Base-by-base conservation (phyloP, 2,113 vertebrate species). In the Psammodynastes pulverulentus region DNA sequence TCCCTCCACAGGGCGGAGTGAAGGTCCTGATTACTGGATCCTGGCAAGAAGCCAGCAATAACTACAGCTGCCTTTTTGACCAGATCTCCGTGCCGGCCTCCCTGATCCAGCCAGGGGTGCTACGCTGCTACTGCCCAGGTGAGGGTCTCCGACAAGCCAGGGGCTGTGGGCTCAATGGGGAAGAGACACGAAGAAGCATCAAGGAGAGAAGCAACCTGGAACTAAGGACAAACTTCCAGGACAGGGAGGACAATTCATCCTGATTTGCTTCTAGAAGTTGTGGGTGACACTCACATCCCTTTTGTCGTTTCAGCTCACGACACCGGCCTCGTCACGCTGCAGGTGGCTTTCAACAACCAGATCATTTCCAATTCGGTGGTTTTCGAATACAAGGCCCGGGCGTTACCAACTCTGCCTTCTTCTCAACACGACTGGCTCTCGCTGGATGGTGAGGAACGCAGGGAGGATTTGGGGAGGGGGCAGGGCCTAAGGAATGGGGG, bases 381-480 rank as follows among this genome's bases (percentile, higher is more conserved):
- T 94, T 99, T 99, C 96, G 99, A 99, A 97, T 99, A 99, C 96
- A 99, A 99, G 97, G 99, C 99, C 58, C 98, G 99, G 90, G 99
- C 99, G 85, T 97, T 99, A 95, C 99, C 99, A 89, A 98, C 98
- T 34, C 98, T 99, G 96, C 99, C 99, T 89, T 99, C 99, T 91
- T 99, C 99, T 51, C 99, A 99, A 97, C 99, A 99, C 89, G 99
- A 99, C 98, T 99, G 99, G 99, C 98, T 99, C 93, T 99, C 99
- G 2, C 96, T 99, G 96, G 99, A 99, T 13, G 99, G 99, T 99
- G 98, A 94, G 98, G 91, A 88, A 4, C 1, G 29, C 26, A 12
- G 4, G 29, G 3, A 10, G 19, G 49, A 12, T 9, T 3, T 1
- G 39, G 39, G 49, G 34, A 1, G 45, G 2, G 58, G 58, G 58